Base-by-base conservation (phyloP, 2,797 vertebrate genomes). In the Tapera naevia region DNA sequence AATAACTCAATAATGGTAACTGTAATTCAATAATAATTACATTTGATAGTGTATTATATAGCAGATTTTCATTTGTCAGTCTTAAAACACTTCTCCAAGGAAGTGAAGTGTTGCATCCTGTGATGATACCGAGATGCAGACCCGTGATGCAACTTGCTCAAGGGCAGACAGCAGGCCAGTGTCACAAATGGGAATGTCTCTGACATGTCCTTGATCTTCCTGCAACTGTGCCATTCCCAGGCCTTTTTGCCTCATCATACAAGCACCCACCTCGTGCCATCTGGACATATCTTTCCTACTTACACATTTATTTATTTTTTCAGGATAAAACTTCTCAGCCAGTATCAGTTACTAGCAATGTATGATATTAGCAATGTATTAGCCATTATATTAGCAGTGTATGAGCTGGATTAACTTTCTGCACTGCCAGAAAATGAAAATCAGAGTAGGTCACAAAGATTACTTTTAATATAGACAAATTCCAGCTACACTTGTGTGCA, bases 21-120 rank as follows among this genome's bases (percentile, higher is more conserved):
- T 43, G 57, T 87, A 91, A 96, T 92, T 95, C 95, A 87, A 95
- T 94, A 93, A 95, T 81, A 93, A 95, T 96, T 82, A 73, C 80
- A 91, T 93, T 93, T 82, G 83, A 82, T 84, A n/a, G 90, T 53
- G 46, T 70, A 80, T 95, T 89, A 91, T 94, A 65, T 4, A 80
- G 86, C 39, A 56, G 88, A 88, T 69, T 93, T 95, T 89, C 91
- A 93, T 94, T 91, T 94, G 83, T 86, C 88, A 75, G 0, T 76
- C 91, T 86, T 71, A 45, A 93, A 89, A 43, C 39, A 19, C 74
- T 95, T 82, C 67, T 83, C 76, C 73, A 67, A 90, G 82, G 91
- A 92, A 86, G 54, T 54, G 32, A 60, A 61, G 8, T 2, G 28
- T 53, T 53, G 39, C 37, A 9, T n/a, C 0, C 0, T 35, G 89